Base-by-base conservation (phyloP, 2,113 vertebrate species). In the Megaceryle maxima region DNA sequence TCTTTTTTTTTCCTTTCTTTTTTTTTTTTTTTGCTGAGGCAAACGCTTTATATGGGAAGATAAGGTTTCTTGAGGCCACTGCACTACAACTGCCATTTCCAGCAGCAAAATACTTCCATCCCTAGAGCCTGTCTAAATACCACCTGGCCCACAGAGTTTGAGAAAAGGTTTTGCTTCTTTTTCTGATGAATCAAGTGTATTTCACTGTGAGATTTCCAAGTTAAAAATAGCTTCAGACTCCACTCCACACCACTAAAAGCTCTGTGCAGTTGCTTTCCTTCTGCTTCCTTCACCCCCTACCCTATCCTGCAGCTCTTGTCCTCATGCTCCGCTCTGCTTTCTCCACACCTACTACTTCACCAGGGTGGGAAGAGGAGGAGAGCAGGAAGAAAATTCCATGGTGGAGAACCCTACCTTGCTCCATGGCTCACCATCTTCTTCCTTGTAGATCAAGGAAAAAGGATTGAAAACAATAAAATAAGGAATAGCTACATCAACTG, bases 311-410 rank as follows among this genome's bases (percentile, higher is more conserved):
- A 37, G 46, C 66, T 24, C 48, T 46, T 5, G 2, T 22, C 62
- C 51, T 46, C 19, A 46, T 46, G 46, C 19, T 46, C 46, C 46
- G 9, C 29, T 41, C 55, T 24, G 18, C 62, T 9, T 16, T 24
- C 53, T 11, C 44, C 35, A 9, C 33, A 13, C 6, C 31, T 35
- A 5, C 14, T 35, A 55, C 70, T 77, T 64, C 81, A 16, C 21
- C 3, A 4, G 5, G 8, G 28, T 4, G 59, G 68, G 64, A 73
- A 44, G 43, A 83, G 29, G 81, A 87, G 48, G 31, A 56, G 5
- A 15, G 56, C 0, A 0, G 35, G 44, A 63, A 59, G 48, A 8
- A 48, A 84, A 72, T 3, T 8, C 19, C 20, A 17, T 0, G 24
- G 13, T 33, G 44, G 17, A 51, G 50, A 57, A 7, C 13, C 18